Conservation (phyloP, 2,797 vertebrate species). For the Eutrigla gurnardus region DNA sequence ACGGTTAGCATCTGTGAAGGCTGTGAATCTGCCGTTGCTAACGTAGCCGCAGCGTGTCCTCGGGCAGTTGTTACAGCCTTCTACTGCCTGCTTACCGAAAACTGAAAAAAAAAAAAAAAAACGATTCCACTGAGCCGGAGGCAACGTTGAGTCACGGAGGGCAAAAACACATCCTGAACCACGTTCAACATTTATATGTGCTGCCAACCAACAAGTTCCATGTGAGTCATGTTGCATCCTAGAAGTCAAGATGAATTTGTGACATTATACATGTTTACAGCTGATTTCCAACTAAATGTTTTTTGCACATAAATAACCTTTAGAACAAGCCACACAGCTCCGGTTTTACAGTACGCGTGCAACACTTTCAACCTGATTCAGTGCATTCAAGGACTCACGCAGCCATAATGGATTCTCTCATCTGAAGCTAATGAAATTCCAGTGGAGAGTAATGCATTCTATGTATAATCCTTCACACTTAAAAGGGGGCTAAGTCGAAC, state of each 20-base stretch:
- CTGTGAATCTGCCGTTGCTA: constrained; percentile 15
- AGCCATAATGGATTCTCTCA: constrained; percentile 47
- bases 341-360: constrained; percentile 14
- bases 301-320: neutral
- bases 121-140: constrained; percentile 31
- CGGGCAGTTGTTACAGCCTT: constrained; percentile 26
- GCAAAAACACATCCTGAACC: constrained; percentile 15
- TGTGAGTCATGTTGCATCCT: neutral
- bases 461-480: constrained; percentile 6
- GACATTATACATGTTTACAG: neutral
- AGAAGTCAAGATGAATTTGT: neutral
- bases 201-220: constrained; percentile 16
- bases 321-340: neutral
- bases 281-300: neutral
- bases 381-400: constrained; percentile 10
- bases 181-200: constrained; percentile 17
- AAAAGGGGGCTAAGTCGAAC: neutral
- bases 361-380: constrained; percentile 32
- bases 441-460: constrained; percentile 25
- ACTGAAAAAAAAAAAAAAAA: constrained; percentile 10
- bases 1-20: constrained; percentile 17
- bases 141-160: constrained; percentile 20
- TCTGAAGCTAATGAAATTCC: constrained; percentile 56
- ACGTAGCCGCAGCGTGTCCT: constrained; percentile 21
- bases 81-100: constrained; percentile 36